A percentile compares a stretch with the other conserved stretches of the same genome.
phyloP scores from a whole-genome alignment of 2,888 invertebrate species.

The Meteorus colon region DNA sequence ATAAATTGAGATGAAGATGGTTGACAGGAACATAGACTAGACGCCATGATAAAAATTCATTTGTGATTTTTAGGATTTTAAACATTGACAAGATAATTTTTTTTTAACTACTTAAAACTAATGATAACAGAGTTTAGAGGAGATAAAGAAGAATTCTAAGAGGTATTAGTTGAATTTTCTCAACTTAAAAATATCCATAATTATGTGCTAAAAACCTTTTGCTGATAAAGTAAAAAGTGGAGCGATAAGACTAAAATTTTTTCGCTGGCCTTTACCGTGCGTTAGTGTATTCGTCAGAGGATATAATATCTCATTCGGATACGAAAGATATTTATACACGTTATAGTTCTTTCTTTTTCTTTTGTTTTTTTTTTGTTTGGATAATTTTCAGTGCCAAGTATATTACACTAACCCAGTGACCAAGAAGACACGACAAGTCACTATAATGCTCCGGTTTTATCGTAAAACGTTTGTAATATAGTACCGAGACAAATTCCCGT shows the following conservation, averaged over 20 bases:
- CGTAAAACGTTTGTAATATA: slow-evolving; percentile 30
- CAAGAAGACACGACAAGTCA: slow-evolving; percentile 8
- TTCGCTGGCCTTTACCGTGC: background rate
- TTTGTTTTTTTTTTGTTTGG: slow-evolving; percentile 5
- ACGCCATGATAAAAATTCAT: no score
- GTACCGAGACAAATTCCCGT: slow-evolving; percentile 40
- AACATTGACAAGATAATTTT: no score
- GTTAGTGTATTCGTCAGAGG: no score
- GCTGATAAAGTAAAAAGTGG: background rate
- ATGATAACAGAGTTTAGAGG: no score
- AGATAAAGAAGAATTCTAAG: no score
- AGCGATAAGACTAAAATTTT: background rate
- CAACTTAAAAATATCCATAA: background rate
- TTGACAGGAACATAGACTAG: no score
- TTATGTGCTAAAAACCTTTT: background rate
- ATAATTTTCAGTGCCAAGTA: slow-evolving; percentile 2
- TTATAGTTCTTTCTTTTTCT: slow-evolving; percentile 1
- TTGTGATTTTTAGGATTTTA: no score
- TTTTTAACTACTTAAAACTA: no score
- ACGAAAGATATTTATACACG: background rate
- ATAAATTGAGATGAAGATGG: no score
- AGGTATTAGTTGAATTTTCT: background rate
- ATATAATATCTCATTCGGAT: background rate
- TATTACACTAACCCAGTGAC: slow-evolving; percentile 39
- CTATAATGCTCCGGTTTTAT: slow-evolving; percentile 30